Percentiles rank a stretch among this genome's conserved stretches.
phyloP scores from a whole-genome alignment of 2,888 invertebrate species.

The Lysandra coridon region DNA sequence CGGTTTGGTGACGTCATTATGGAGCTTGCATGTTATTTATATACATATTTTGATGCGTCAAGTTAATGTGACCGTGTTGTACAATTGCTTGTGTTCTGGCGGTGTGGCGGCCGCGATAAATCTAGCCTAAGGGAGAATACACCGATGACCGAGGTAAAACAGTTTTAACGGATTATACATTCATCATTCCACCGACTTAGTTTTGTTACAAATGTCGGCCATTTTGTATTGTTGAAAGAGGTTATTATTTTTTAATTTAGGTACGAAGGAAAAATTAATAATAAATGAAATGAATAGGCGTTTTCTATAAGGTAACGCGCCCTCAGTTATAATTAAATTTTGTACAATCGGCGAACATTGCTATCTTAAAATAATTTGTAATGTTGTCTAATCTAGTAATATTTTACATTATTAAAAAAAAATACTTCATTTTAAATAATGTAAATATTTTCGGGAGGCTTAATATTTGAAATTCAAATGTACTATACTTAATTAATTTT shows the following conservation, averaged over 20 bases:
- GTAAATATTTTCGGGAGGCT: not conserved
- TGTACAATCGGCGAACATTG: not conserved
- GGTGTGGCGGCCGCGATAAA: too few species aligned
- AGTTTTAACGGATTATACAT: conserved; percentile 41
- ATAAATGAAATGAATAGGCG: too few species aligned
- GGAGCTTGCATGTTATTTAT: too few species aligned
- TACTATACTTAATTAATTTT: not conserved
- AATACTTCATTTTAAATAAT: not conserved
- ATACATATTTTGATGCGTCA: too few species aligned
- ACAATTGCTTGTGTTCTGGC: too few species aligned
- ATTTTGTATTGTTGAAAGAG: conserved; percentile 46
- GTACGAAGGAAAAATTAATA: too few species aligned
- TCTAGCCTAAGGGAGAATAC: not conserved
- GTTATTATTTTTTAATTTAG: not conserved
- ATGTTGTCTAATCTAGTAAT: not conserved
- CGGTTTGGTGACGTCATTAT: too few species aligned
- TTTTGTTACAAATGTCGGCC: conserved; percentile 54
- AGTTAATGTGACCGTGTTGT: too few species aligned
- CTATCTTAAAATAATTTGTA: not conserved
- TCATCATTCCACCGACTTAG: conserved; percentile 70
- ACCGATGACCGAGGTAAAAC: not conserved
- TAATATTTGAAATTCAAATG: not conserved
- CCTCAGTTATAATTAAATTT: not conserved
- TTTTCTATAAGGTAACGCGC: not conserved
- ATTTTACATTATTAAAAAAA: not conserved